Evolutionary conservation across 92 coral and sea anemone species (phyloP), one percentile per base, ranked within the genome.

Genomic region (Epizoanthus rinbou): DNA sequence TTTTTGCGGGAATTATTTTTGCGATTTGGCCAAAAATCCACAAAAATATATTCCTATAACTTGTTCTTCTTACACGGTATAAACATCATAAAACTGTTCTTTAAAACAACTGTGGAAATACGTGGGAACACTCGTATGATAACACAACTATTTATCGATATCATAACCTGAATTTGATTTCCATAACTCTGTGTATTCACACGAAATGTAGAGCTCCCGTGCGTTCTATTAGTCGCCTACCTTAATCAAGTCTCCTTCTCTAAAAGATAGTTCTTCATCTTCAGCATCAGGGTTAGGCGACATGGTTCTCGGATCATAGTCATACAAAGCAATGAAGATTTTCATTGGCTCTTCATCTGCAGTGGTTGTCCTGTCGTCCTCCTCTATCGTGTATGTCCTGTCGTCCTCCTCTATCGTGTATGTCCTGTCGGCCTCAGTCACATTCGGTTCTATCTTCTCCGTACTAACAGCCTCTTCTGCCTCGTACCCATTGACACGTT

Each of bases 241-340:
- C 99, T 92, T 94, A 7, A 97, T 92, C 13, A 97, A 79, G 63
- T 97, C 99, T 60, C 99, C 99, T 62, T 97, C 99, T 28, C 80
- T 92, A 70, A 97, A 97, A 25, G 91, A 75, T 62, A 97, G 87
- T 66, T 97, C 99, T 67, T 97, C 99, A 6, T 94, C 99, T 54
- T 95, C 99, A 3, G 97, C 99, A 64, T 88, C 98, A 54, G 93
- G 93, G 85, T 97, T 97, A 14, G 99, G 99, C 76, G 99, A 97
- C 97, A 94, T 94, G 0, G 87, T 85, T 4, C 84, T 69, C 5
- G 99, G 99, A 73, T 97, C 98, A 64, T 97, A 97, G 73, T 94
- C 95, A 75, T 94, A 97, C 65, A 97, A 85, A 14, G 98, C 99
- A 69, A 97, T 81, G 68, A 92, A 97, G 80, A 90, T 89, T 19